Base-by-base conservation (phyloP, 2,797 vertebrate species). In the Cynodonichthys magdalenae region DNA sequence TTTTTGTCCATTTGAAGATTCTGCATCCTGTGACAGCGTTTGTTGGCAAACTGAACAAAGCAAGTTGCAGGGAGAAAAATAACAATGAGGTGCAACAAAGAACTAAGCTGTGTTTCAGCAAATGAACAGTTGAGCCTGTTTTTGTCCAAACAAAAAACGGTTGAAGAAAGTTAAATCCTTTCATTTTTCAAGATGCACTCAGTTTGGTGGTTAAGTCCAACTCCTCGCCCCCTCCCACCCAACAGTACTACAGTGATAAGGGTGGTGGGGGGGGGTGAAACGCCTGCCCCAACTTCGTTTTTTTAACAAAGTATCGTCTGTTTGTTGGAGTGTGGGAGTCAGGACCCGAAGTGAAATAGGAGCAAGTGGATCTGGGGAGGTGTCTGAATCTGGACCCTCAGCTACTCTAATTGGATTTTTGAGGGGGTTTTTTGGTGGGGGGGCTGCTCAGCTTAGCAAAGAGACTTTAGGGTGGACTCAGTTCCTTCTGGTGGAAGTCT, bases 321-420 rank as follows among this genome's bases (percentile, higher is more conserved):
- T 85, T 72, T 56, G 64, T 64, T 51, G 15, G 56, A 60, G 74
- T 24, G 46, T 49, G 49, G 67, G 62, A 53, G 56, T 77, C 71
- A 41, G 63, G 63, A 74, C 51, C 77, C 64, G 72, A 76, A 69
- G 83, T 81, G 63, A 59, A 77, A 56, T 49, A 56, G 27, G 54
- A 63, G 44, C 66, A 63, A 57, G 39, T 47, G 51, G 66, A 71
- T 77, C 77, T 59, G 52, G 68, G 76, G 68, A 79, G 62, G 66
- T 70, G 71, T 75, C 68, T 74, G 74, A 77, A 75, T 59, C 79
- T 24, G 24, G 24, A 3, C 24, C 24, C n/a, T n/a, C 29, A 11
- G 52, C 63, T 17, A 27, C 67, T 67, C 55, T 92, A 90, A 93
- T 90, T 90, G 86, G 90, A 91, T 91, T 90, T 80, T 44, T n/a